phyloP scores from a whole-genome alignment of 2,888 invertebrate species.

The Tipula helvola region DNA sequence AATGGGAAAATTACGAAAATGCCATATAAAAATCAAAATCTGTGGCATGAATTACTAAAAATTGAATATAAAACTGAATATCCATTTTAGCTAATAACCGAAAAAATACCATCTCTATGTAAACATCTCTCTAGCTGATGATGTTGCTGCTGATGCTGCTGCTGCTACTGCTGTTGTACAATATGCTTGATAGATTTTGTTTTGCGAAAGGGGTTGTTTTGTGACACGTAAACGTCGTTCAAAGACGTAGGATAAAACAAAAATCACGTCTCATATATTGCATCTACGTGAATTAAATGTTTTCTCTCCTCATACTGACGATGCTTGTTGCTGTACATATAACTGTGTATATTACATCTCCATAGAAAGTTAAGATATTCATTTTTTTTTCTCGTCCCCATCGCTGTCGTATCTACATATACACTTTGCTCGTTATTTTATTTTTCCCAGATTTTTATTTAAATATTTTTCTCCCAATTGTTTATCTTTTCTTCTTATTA shows the following conservation, averaged over 20 bases:
- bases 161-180: not conserved
- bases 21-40: not conserved
- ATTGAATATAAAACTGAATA: not conserved
- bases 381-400: not conserved
- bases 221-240: slow-evolving; percentile 11
- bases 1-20: not conserved
- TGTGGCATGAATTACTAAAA: not conserved
- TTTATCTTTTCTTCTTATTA: not conserved
- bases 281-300: slow-evolving; percentile 16
- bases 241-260: slow-evolving; percentile 14
- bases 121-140: not conserved
- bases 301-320: not conserved
- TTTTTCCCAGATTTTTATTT: not conserved
- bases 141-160: not conserved
- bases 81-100: not conserved
- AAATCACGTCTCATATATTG: slow-evolving; percentile 15
- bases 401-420: not conserved
- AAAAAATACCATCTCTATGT: not conserved
- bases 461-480: not conserved
- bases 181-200: not conserved
- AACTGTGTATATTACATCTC: not conserved
- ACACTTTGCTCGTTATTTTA: not conserved
- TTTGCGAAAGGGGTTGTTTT: not conserved
- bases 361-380: not conserved
- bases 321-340: slow-evolving; percentile 12